Base-by-base conservation (phyloP, 2,113 vertebrate genomes). In the Pogonocichla stellata region DNA sequence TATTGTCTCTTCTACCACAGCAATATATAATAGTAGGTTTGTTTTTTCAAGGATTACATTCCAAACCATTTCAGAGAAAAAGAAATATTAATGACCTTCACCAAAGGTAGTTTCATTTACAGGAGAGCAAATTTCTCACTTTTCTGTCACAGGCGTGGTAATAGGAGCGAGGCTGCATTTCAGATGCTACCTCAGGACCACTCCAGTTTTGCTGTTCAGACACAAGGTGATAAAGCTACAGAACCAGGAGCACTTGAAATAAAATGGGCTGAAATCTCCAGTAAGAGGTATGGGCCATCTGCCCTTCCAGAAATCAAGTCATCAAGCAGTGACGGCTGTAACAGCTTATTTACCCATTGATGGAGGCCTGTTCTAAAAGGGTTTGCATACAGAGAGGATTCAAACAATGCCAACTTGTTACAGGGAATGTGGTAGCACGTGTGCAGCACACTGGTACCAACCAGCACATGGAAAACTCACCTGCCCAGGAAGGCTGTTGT, bases 381-480 rank as follows among this genome's bases (percentile, higher is more conserved):
- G 25, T 57, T 82, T 80, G 29, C 31, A 6, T 14, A 57, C 12
- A 42, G 56, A 33, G 80, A 95, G 43, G 48, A 81, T 43, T 62
- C 53, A 58, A 64, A 33, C 26, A 71, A 70, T 1, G 6, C 8
- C 54, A 91, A 0, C 22, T 73, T 70, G 8, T 62, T 61, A 45
- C 33, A 38, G 22, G n/a, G 47, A 70, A 31, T 0, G 1, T 12
- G 24, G 51, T 26, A 24, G 40, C 43, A 67, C 0, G 0, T 33
- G 48, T 33, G 50, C 58, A 26, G 62, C 57, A n/a, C 1, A 0
- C 12, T 19, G 12, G 25, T 64, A 50, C 31, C 3, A 6, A n/a
- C 31, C 8, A 19, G 24, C 13, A 28, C 14, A 2, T 8, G 34
- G 69, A 81, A 77, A 89, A 71, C 42, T 65, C 47, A 60, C 40